phyloP scores from a whole-genome alignment of 2,797 vertebrate species.

The Ciconia nigra region DNA sequence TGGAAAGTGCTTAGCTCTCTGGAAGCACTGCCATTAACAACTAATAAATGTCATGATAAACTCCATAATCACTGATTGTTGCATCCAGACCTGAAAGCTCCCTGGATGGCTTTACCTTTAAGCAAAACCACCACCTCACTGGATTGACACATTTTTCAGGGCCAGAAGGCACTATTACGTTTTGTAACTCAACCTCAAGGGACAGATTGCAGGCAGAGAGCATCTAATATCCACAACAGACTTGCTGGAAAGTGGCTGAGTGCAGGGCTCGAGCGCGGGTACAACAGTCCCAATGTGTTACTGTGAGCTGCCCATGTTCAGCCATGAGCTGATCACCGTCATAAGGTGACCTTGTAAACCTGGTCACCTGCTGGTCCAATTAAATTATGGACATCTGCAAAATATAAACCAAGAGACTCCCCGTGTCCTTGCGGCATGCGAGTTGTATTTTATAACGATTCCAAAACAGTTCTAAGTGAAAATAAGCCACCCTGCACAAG shows the following conservation, averaged over 20 bases:
- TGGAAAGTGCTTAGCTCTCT: background rate
- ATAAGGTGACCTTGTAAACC: background rate
- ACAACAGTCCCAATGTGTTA: background rate
- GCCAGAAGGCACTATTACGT: background rate
- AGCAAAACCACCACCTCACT: background rate
- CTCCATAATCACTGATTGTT: background rate
- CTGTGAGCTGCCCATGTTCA: background rate
- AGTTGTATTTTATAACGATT: conserved; percentile 39
- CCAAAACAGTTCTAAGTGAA: conserved; percentile 18
- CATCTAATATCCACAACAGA: background rate
- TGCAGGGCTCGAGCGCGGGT: fast-evolving
- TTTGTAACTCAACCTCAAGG: background rate
- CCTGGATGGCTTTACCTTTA: background rate
- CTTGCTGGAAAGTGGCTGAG: background rate
- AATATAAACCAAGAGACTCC: conserved; percentile 34
- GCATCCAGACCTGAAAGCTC: background rate
- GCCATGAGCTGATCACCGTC: background rate
- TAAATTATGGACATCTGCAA: conserved; percentile 47
- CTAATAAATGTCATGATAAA: conserved; percentile 13
- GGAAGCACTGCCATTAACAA: conserved; percentile 12
- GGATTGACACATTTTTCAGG: conserved; percentile 6
- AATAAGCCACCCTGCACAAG: background rate
- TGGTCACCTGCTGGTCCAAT: conserved; percentile 47
- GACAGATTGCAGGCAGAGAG: background rate
- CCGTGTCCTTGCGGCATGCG: background rate